These are phyloP conservation scores for Aurelia sp. DNA, from an alignment of 30 jellyfish, hydroid and myxozoan species.

Conservation along the genomic window DNA sequence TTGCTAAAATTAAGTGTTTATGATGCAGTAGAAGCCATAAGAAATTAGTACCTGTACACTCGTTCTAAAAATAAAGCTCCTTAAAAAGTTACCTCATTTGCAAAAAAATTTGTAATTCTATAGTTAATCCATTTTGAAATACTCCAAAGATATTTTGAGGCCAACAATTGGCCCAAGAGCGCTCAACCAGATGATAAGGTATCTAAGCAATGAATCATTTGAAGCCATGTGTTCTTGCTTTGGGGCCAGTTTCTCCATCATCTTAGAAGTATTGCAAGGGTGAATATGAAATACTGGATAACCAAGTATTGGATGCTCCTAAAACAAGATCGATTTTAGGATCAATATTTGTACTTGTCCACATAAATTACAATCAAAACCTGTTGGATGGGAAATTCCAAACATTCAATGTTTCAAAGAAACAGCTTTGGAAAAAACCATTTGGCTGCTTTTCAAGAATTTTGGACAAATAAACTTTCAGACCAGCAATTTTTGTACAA, in stretches of 20 bases:
- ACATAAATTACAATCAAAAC: no score
- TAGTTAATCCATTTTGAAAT: conserved; percentile 3
- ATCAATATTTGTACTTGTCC: neutral
- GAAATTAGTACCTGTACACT: no score
- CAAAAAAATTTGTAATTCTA: neutral
- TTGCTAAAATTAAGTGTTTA: no score
- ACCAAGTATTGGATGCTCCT: conserved; percentile 87
- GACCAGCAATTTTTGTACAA: no score
- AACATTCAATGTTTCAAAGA: no score
- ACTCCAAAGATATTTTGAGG: conserved; percentile 43
- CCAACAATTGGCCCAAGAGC: conserved; percentile 94
- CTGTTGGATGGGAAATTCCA: no score
- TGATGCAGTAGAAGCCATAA: no score
- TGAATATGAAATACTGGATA: conserved; percentile 69
- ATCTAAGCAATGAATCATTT: neutral
- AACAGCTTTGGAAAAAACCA: no score
- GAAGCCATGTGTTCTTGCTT: neutral
- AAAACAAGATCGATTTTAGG: neutral
- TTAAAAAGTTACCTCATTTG: neutral
- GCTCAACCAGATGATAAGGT: conserved; percentile 80
- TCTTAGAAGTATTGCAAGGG: conserved; percentile 77
- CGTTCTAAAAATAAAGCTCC: no score
- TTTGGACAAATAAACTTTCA: no score
- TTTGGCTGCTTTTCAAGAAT: no score
- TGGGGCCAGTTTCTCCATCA: conserved; percentile 63